A percentile compares a stretch with the other conserved stretches of the same genome.
phyloP scores from a whole-genome alignment of 1,140 invertebrate species.

The Drosophila aff. region DNA sequence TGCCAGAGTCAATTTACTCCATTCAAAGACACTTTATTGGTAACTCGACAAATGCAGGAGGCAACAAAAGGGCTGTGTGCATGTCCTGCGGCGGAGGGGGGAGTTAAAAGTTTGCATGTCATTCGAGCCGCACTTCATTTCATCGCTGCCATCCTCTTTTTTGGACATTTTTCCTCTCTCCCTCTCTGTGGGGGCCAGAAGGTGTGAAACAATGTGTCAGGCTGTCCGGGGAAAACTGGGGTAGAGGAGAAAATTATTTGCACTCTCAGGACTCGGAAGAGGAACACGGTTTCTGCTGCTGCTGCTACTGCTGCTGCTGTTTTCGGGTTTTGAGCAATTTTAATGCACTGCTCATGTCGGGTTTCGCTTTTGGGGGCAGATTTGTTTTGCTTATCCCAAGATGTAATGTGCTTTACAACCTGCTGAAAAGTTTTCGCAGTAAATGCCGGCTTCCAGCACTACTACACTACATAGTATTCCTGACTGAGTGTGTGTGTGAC shows the following conservation, averaged over 20 bases:
- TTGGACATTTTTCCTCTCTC: conserved; percentile 13
- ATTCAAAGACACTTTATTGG: conserved; percentile 79
- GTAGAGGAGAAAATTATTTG: conserved; percentile 57
- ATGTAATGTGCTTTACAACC: conserved; percentile 75
- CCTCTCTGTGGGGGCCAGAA: conserved; percentile 38
- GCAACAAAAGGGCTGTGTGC: conserved; percentile 25
- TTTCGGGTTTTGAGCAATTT: conserved; percentile 31
- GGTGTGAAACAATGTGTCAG: conserved; percentile 72
- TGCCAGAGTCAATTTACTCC: conserved; percentile 79
- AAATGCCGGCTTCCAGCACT: conserved; percentile 50
- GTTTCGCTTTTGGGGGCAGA: conserved; percentile 46
- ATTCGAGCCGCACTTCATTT: conserved; percentile 75
- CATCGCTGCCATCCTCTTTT: conserved; percentile 24
- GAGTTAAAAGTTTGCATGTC: conserved; percentile 76
- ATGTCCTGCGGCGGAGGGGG: conserved; percentile 36
- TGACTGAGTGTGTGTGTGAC: conserved; percentile 22
- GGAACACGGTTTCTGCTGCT: conserved; percentile 27
- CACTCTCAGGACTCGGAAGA: conserved; percentile 27
- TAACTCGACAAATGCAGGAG: conserved; percentile 53
- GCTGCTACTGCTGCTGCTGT: conserved; percentile 14
- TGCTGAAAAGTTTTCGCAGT: conserved; percentile 69
- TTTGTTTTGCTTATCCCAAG: conserved; percentile 77
- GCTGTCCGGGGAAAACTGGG: not conserved
- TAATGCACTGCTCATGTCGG: conserved; percentile 57
- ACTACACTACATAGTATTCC: conserved; percentile 2